Conservation (phyloP, 2,888 invertebrate species). For the Cephus pygmeus region DNA sequence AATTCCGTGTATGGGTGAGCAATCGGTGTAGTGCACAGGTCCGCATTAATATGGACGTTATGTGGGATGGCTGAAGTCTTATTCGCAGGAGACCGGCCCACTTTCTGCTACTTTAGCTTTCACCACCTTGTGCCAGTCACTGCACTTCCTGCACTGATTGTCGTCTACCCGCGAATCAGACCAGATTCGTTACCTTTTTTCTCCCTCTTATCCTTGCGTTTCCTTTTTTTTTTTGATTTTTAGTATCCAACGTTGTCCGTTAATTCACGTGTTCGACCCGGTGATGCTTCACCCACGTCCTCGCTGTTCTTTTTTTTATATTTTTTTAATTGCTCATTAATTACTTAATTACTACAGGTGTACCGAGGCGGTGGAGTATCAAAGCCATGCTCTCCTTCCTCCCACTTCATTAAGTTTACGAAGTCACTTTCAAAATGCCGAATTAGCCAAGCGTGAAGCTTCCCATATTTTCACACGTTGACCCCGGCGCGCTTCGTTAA, state of each 20-base stretch:
- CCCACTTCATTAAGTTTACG: background rate
- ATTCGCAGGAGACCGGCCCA: slow-evolving; percentile 46
- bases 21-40: background rate
- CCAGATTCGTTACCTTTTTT: slow-evolving; percentile 21
- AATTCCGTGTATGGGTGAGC: background rate
- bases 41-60: slow-evolving; percentile 41
- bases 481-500: background rate
- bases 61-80: slow-evolving; percentile 47
- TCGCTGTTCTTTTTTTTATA: background rate
- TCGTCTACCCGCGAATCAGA: slow-evolving; percentile 42
- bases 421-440: background rate
- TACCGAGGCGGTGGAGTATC: background rate
- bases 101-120: slow-evolving; percentile 58
- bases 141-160: slow-evolving; percentile 65
- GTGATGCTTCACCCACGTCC: background rate
- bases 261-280: slow-evolving; percentile 17
- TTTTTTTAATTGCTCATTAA: slow-evolving; percentile 38
- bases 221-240: slow-evolving; percentile 2
- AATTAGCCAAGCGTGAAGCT: background rate
- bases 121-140: slow-evolving; percentile 60
- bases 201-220: background rate
- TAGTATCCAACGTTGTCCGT: background rate
- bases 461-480: background rate
- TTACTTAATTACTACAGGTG: slow-evolving; percentile 28
- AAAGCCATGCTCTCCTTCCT: background rate